Evolutionary conservation across 2,113 vertebrate genomes (phyloP).

Genomic region (Strigops habroptila): DNA sequence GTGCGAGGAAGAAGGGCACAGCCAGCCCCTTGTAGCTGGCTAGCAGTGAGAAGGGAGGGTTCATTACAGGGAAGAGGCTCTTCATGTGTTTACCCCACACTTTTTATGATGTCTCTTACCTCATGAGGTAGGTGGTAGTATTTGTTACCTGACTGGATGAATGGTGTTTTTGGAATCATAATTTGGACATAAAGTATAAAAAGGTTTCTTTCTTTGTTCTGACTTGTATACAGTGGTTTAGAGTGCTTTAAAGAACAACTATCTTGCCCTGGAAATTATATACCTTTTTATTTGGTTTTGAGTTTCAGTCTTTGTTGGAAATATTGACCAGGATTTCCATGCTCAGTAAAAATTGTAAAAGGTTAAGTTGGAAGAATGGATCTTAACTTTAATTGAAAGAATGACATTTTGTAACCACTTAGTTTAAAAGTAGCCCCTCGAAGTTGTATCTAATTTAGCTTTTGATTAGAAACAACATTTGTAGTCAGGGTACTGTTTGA

Average conservation of each 20-base stretch:
- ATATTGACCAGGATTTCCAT: not conserved
- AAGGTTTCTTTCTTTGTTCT: not conserved
- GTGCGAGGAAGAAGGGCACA: not conserved
- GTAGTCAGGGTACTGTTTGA: not conserved
- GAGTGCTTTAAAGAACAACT: not conserved
- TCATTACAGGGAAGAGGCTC: not conserved
- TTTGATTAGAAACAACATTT: not conserved
- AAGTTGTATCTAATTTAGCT: not conserved
- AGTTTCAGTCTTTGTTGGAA: not conserved
- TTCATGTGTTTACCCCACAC: rapidly evolving
- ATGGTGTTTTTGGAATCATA: not conserved
- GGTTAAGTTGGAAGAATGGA: not conserved
- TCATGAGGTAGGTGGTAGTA: not conserved
- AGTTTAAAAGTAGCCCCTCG: not conserved
- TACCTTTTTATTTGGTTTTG: not conserved
- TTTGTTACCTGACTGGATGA: not conserved
- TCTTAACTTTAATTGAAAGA: not conserved
- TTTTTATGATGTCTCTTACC: not conserved
- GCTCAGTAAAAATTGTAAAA: not conserved
- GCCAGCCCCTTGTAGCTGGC: not conserved
- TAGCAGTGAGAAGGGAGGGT: not conserved
- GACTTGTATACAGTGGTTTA: not conserved
- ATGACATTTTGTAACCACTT: not conserved
- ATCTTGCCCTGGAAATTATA: not conserved
- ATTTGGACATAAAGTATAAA: not conserved